Evolutionary conservation across 2,113 vertebrate species (phyloP).

Genomic region (Ctenodactylus gundi): DNA sequence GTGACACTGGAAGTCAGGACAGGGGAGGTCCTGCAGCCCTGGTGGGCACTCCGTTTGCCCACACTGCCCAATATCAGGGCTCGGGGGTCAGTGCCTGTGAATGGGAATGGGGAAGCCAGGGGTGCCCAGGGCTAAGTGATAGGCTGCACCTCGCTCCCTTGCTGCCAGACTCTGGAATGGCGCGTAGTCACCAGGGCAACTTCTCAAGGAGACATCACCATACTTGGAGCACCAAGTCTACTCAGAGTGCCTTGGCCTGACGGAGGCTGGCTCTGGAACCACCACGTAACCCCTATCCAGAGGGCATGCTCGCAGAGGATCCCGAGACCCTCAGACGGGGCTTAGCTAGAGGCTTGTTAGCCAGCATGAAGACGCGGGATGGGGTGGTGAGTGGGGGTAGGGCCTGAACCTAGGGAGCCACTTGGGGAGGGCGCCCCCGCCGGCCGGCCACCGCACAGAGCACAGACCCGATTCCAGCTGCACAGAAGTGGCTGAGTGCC

Average conservation of each 20-base stretch:
- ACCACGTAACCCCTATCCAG: too few relatives aligned
- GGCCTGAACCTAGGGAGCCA: neutral
- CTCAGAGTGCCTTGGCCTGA: neutral
- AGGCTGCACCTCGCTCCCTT: neutral
- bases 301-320: too few relatives aligned
- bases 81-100: neutral
- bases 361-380: too few relatives aligned
- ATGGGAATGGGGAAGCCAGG: too few relatives aligned
- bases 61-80: neutral
- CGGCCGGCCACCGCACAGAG: too few relatives aligned
- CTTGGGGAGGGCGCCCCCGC: neutral
- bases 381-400: too few relatives aligned
- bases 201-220: neutral
- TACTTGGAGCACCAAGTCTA: neutral
- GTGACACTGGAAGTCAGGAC: neutral
- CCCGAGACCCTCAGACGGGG: neutral
- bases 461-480: neutral
- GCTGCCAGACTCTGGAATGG: neutral
- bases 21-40: neutral
- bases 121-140: too few relatives aligned
- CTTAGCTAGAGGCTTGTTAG: too few relatives aligned
- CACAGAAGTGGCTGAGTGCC: slow-evolving; percentile 13
- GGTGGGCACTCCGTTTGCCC: neutral
- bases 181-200: neutral
- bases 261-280: neutral